phyloP scores from a whole-genome alignment of 2,797 vertebrate genomes.

The Esox masquinongy region DNA sequence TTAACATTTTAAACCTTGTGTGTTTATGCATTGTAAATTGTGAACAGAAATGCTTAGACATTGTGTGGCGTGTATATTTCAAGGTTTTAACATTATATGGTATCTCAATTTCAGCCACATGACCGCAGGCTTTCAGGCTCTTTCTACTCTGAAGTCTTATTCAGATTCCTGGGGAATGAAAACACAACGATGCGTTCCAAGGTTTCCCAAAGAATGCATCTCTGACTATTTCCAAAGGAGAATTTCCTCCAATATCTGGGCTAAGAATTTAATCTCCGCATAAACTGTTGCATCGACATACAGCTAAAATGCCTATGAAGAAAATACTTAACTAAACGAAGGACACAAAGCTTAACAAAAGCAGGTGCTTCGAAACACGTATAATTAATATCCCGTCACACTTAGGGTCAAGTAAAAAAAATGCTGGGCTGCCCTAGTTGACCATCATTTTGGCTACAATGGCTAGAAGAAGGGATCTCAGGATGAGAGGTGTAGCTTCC shows the following conservation, averaged over 20 bases:
- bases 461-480: too few species aligned
- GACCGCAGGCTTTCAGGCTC: conserved; percentile 66
- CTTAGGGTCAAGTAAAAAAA: too few species aligned
- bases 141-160: conserved; percentile 61
- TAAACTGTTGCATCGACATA: not conserved
- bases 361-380: too few species aligned
- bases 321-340: too few species aligned
- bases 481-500: too few species aligned
- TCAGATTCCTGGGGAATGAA: conserved; percentile 64
- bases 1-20: conserved; percentile 53
- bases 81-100: conserved; percentile 72
- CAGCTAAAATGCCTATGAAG: too few species aligned
- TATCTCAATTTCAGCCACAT: conserved; percentile 72
- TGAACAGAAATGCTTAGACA: conserved; percentile 72
- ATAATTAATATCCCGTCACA: too few species aligned
- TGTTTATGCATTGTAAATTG: conserved; percentile 76
- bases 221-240: conserved; percentile 52
- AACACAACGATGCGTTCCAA: conserved; percentile 45
- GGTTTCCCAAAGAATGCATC: conserved; percentile 63
- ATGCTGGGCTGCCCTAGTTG: too few species aligned
- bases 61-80: conserved; percentile 74
- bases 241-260: not conserved
- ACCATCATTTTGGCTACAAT: too few species aligned
- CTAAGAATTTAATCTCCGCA: not conserved
- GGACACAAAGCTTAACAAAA: too few species aligned